Conservation (phyloP, 1,140 invertebrate species). For the Zaprionus gabonicus region DNA sequence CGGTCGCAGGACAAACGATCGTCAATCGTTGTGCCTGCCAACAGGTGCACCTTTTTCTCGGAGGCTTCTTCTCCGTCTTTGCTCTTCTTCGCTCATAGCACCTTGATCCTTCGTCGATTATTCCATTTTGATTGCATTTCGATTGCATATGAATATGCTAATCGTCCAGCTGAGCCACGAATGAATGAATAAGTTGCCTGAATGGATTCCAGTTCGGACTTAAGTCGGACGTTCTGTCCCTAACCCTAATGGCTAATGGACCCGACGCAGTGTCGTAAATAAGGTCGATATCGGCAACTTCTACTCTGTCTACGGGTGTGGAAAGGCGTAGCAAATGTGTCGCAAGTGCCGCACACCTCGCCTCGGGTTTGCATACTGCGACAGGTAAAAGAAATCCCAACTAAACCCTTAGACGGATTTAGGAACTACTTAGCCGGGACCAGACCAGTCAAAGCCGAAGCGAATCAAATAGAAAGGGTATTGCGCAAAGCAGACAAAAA, state of each 20-base stretch:
- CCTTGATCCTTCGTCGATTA: constrained; percentile 4
- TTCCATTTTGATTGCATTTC: constrained; percentile 9
- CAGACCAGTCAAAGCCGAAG: constrained; percentile 19
- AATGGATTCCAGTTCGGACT: not conserved
- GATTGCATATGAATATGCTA: constrained; percentile 14
- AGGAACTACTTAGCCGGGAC: not conserved
- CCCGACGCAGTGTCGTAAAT: constrained; percentile 28
- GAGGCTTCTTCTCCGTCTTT: constrained; percentile 12
- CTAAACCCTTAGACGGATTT: not conserved
- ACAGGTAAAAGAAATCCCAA: constrained; percentile 13
- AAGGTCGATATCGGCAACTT: constrained; percentile 7
- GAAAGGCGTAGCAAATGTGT: constrained; percentile 43
- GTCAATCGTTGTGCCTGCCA: constrained; percentile 31
- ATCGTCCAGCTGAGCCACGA: constrained; percentile 11
- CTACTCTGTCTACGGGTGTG: constrained; percentile 3
- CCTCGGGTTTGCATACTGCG: not conserved
- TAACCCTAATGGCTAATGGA: constrained; percentile 21
- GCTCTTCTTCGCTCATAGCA: not conserved
- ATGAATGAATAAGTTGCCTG: constrained; percentile 3
- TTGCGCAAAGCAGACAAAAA: constrained; percentile 16
- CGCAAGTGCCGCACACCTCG: constrained; percentile 17
- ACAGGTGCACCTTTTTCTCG: constrained; percentile 68
- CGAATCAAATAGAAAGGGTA: constrained; percentile 26
- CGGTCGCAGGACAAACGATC: constrained; percentile 31
- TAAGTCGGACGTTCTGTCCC: not conserved